Evolutionary conservation across 2,113 vertebrate species (phyloP).

Genomic region (Amblyopsis rosae): DNA sequence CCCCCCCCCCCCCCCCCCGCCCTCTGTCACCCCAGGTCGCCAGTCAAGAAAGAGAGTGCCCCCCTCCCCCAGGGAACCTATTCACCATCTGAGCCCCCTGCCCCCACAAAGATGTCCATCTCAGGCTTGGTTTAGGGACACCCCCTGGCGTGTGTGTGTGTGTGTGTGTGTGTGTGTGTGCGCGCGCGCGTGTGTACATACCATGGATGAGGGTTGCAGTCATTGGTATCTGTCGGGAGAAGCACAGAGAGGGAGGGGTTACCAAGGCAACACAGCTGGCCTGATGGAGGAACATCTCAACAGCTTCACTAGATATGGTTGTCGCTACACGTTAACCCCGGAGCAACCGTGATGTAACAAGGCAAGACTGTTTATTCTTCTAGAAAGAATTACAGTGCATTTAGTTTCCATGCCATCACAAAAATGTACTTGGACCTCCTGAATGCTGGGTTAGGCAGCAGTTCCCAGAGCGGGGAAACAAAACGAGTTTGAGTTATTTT

Average conservation of each 20-base stretch:
- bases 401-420: too few relatives aligned
- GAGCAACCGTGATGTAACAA: too few relatives aligned
- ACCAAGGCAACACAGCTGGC: background rate
- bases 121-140: conserved; percentile 71
- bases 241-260: conserved; percentile 1
- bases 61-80: conserved; percentile 43
- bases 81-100: conserved; percentile 38
- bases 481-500: too few relatives aligned
- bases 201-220: conserved; percentile 97
- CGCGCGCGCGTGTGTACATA: conserved; percentile 70
- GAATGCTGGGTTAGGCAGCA: too few relatives aligned
- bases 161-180: conserved; percentile 12
- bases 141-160: conserved; percentile 51
- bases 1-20: conserved; percentile 57
- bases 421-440: too few relatives aligned
- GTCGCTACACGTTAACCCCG: too few relatives aligned
- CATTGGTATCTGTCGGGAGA: conserved; percentile 85
- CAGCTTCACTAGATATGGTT: too few relatives aligned
- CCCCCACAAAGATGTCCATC: conserved; percentile 56
- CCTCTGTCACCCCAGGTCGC: conserved; percentile 63
- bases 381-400: too few relatives aligned
- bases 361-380: too few relatives aligned
- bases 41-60: conserved; percentile 64
- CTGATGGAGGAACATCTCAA: too few relatives aligned
- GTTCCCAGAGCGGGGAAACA: too few relatives aligned